Evolutionary conservation across 2,888 invertebrate species (phyloP).

Genomic region (Stratiomys singularior): DNA sequence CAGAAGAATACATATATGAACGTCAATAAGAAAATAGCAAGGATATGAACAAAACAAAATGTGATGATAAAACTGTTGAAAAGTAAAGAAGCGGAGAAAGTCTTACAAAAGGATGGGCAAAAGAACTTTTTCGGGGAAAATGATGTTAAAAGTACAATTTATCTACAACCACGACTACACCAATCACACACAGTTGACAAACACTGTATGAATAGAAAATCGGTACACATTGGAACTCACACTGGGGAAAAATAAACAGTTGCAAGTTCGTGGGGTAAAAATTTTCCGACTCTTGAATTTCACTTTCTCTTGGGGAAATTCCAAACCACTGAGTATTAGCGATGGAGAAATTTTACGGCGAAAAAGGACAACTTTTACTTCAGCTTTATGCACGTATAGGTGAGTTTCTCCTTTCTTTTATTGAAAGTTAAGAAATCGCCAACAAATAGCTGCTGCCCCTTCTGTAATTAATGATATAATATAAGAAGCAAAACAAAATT

Average conservation of each 20-base stretch:
- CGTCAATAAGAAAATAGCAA: slow-evolving; percentile 1
- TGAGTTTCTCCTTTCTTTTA: slow-evolving; percentile 17
- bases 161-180: neutral
- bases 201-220: neutral
- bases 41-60: slow-evolving; percentile 2
- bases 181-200: neutral
- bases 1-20: neutral
- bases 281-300: neutral
- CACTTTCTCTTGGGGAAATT: slow-evolving; percentile 41
- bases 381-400: neutral
- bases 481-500: no score
- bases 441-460: no score
- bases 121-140: slow-evolving; percentile 22
- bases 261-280: slow-evolving; percentile 12
- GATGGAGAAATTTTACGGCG: slow-evolving; percentile 41
- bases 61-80: slow-evolving; percentile 16
- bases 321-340: neutral
- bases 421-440: neutral
- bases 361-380: neutral
- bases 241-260: slow-evolving; percentile 27
- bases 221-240: neutral
- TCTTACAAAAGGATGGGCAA: slow-evolving; percentile 40
- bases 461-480: no score
- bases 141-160: neutral
- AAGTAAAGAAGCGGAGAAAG: slow-evolving; percentile 21